Base-by-base conservation (phyloP, 2,113 vertebrate species). In the Myanophis thanlyinensis region DNA sequence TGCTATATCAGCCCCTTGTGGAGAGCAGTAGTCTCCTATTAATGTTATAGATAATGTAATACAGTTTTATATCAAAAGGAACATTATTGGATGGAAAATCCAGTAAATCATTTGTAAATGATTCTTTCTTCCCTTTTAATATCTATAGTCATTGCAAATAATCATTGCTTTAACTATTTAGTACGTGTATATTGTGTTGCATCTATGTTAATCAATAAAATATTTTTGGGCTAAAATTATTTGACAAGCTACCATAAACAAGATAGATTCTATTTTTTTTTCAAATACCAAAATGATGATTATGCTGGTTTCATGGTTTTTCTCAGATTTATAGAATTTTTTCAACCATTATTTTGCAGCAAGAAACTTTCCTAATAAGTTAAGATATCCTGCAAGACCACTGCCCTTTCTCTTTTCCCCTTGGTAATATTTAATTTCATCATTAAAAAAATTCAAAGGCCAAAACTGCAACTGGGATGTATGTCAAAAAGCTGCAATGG, bases 51-150 rank as follows among this genome's bases (percentile, higher is more conserved):
- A 44, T 9, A 94, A 95, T 0, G 91, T 90, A 95, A 90, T 48
- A 93, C 89, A 62, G 35, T 46, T 94, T 62, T 73, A 87, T 51
- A 89, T 88, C 18, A 89, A 1, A 30, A 91, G 86, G 85, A 95
- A 94, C 93, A 95, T 91, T 92, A 96, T 92, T 88, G 89, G 73
- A 59, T 93, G 54, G 27, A 47, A 54, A 92, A 92, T 88, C 93
- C 88, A 12, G 1, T 80, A 67, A 30, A 1, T 1, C 85, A 22
- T 80, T 51, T 62, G 88, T 92, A 80, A 92, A 87, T 40, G 73
- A 93, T 56, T 3, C 40, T 56, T 22, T 27, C 20, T 7, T 3
- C n/a, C 94, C 89, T 89, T 89, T 93, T 56, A 91, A 92, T 95
- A 52, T 23, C 0, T 22, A 85, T 89, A 90, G 46, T 54, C 91